Base-by-base conservation (phyloP, 2,888 invertebrate genomes). In the Drosophila seclusa region DNA sequence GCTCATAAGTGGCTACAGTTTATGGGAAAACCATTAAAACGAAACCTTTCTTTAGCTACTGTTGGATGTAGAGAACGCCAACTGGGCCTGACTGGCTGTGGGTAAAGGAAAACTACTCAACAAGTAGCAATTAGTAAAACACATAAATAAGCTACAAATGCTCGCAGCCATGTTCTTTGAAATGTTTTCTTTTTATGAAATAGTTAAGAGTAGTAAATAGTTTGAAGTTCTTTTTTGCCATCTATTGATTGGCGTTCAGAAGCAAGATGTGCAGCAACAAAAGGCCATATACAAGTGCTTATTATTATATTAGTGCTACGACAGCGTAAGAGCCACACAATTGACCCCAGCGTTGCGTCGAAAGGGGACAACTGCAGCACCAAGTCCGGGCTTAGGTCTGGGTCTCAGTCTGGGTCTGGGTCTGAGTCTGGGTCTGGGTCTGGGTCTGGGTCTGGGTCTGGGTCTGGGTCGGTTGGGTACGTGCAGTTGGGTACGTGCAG, bases 261-360 rank as follows among this genome's bases (percentile, higher is more conserved):
- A 57, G 55, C 64, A 52, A 49, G 49, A 57, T 40, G 34, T 36
- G 55, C 71, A 34, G 11, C 61, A 76, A 83, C 78, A 86, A 83
- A 71, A 71, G 76, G 49, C 67, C 59, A 60, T 54, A 55, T 11
- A 72, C 71, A 87, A 86, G 80, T 80, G 83, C 83, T 86, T 88
- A 88, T 88, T 88, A 86, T 86, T 85, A 78, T 83, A 85, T 88
- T 85, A 79, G 75, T 73, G 78, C 66, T 78, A 74, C 76, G 80
- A 84, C 83, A 83, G 81, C 82, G 61, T 85, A 85, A 81, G 68
- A 77, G 83, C 72, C 85, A 64, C 45, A 74, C 76, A 82, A 78
- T 82, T 84, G 84, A 84, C 78, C 84, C 67, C 68, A 68, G 54
- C 49, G 49, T 74, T 77, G 65, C 64, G 70, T 68, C 67, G 69